Percentiles rank a stretch among this genome's conserved stretches.
phyloP scores from a whole-genome alignment of 2,888 invertebrate genomes.

The Rhaphigaster nebulosa region DNA sequence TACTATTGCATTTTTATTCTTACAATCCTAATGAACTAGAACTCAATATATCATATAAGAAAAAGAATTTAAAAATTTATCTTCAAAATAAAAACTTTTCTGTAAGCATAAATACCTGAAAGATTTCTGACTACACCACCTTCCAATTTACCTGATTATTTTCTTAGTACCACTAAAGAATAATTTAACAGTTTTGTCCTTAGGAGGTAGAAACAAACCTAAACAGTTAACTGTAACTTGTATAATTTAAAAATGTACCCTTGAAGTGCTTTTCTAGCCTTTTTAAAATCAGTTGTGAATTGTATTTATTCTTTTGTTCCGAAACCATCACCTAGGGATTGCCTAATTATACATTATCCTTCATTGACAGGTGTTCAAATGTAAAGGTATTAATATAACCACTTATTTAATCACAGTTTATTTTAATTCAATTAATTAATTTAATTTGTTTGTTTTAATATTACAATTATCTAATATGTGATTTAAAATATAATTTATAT shows the following conservation, averaged over 20 bases:
- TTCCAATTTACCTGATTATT: neutral
- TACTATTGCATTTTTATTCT: neutral
- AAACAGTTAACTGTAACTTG: neutral
- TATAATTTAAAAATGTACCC: neutral
- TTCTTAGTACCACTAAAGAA: neutral
- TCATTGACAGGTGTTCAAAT: neutral
- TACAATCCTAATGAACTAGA: neutral
- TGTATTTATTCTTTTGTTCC: neutral
- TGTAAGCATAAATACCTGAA: neutral
- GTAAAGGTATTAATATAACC: neutral
- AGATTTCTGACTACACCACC: neutral
- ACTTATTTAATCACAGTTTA: neutral
- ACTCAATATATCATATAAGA: neutral
- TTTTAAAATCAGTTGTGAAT: neutral
- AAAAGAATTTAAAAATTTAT: too few species aligned
- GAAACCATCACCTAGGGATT: neutral
- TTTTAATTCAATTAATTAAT: too few species aligned
- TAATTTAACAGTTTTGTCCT: neutral
- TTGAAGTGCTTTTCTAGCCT: neutral
- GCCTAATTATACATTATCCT: neutral
- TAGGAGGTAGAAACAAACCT: neutral
- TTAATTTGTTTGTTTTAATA: neutral
- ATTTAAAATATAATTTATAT: too few species aligned
- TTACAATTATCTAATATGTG: neutral
- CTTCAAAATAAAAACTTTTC: too few species aligned